Percentiles rank a stretch among this genome's conserved stretches.
These are phyloP conservation scores for Pseudochirops corinnae DNA, from an alignment of 2,797 vertebrate species.

Conservation along the genomic window DNA sequence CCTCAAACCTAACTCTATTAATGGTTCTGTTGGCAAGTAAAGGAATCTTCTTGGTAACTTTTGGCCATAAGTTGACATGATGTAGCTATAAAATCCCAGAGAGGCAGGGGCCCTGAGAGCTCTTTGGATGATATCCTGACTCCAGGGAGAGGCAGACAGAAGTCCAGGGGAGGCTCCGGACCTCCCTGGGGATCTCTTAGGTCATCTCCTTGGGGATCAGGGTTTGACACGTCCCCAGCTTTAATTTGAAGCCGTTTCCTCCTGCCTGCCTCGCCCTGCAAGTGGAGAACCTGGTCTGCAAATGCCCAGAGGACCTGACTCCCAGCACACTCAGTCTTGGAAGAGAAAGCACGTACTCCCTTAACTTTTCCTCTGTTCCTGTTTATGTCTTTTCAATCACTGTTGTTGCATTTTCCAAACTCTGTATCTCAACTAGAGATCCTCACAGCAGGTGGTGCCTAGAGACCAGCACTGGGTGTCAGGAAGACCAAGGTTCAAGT, in stretches of 20 bases:
- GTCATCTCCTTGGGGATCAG: background rate
- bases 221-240: background rate
- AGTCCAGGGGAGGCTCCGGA: background rate
- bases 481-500: background rate
- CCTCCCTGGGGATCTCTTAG: background rate
- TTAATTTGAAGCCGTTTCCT: background rate
- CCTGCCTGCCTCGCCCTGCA: background rate
- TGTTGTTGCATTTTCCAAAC: background rate
- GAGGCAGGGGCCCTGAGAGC: background rate
- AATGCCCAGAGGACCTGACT: background rate
- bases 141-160: background rate
- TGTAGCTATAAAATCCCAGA: background rate
- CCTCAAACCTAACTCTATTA: background rate
- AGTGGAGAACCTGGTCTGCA: background rate
- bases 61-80: background rate
- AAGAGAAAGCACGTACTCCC: background rate
- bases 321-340: background rate
- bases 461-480: background rate
- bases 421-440: background rate
- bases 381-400: background rate
- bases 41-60: background rate
- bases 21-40: background rate
- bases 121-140: background rate
- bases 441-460: background rate
- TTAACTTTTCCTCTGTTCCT: background rate